phyloP scores from a whole-genome alignment of 2,113 vertebrate species.

The Vulpes vulpes region DNA sequence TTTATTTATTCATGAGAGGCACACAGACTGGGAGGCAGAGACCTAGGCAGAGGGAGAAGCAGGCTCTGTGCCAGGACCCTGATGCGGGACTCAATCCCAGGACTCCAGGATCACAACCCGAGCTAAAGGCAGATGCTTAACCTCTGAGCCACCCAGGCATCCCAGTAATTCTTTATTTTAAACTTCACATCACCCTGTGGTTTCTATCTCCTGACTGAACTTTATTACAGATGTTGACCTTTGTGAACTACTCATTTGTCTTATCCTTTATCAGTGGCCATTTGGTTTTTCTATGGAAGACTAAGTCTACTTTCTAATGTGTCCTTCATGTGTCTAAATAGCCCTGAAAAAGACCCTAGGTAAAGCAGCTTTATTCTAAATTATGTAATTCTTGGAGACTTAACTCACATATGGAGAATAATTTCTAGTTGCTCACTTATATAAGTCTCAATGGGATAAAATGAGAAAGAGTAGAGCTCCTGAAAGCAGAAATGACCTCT shows the following conservation, averaged over 20 bases:
- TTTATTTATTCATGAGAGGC: too few species aligned
- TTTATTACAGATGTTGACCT: not conserved
- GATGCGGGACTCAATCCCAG: too few species aligned
- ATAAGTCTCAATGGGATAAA: not conserved
- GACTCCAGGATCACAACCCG: too few species aligned
- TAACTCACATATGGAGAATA: not conserved
- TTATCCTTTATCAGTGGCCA: not conserved
- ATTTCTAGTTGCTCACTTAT: not conserved
- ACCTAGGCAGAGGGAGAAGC: too few species aligned
- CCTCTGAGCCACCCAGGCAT: too few species aligned
- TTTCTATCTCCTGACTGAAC: not conserved
- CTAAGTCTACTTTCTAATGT: not conserved
- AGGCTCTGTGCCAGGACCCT: too few species aligned
- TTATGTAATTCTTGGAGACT: not conserved
- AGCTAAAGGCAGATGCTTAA: too few species aligned
- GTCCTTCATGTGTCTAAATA: not conserved
- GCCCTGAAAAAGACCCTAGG: not conserved
- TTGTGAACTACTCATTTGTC: not conserved
- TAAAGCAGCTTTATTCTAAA: not conserved
- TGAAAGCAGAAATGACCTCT: not conserved
- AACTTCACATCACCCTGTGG: not conserved
- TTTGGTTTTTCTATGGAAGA: not conserved
- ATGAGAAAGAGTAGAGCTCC: not conserved
- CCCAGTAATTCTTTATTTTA: not conserved
- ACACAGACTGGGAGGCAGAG: too few species aligned